Evolutionary conservation across 2,797 vertebrate species (phyloP), one percentile per base, ranked within the genome.

Genomic region (Distichodus sexfasciatus): DNA sequence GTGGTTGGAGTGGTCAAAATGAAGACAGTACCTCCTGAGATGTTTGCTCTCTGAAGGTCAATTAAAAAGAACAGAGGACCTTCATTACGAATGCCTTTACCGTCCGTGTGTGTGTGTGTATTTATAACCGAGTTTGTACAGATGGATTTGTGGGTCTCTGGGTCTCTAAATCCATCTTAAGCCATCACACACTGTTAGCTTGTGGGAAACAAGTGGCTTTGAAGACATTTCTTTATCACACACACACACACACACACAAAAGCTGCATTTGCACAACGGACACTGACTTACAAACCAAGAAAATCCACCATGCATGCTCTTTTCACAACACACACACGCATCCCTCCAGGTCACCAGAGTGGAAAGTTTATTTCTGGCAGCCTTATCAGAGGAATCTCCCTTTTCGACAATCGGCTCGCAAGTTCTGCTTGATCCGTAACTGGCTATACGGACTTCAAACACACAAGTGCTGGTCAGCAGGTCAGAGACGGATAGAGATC

Each of bases 331-430:
- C 44, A 60, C 24, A 41, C 46, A 41, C 40, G 15, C 48, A 26
- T 12, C 10, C 14, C 41, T 44, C 48, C 3, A 15, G 6, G 31
- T 38, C 35, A 59, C 43, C 59, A 23, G 48, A 60, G 46, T 36
- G 50, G 48, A 63, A 62, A 2, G 58, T 46, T 62, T 70, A 54
- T 62, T 62, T 54, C 21, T 24, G 46, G 46, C 21, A 17, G 4
- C 19, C 17, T 55, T 55, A 55, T 55, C 53, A 23, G 17, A 6
- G 12, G 17, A 55, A 55, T 55, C 31, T 55, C 17, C 8, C 17
- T 46, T 66, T 59, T 48, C 54, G 66, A 66, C 62, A 72, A 63
- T 63, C 61, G 55, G 44, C 33, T 50, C 63, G 53, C 59, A 8
- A 63, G 38, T 51, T 40, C 29, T 15, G 62, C 53, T 71, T 63